phyloP scores from a whole-genome alignment of 2,888 invertebrate species.

The Pandemis cinnamomeana region DNA sequence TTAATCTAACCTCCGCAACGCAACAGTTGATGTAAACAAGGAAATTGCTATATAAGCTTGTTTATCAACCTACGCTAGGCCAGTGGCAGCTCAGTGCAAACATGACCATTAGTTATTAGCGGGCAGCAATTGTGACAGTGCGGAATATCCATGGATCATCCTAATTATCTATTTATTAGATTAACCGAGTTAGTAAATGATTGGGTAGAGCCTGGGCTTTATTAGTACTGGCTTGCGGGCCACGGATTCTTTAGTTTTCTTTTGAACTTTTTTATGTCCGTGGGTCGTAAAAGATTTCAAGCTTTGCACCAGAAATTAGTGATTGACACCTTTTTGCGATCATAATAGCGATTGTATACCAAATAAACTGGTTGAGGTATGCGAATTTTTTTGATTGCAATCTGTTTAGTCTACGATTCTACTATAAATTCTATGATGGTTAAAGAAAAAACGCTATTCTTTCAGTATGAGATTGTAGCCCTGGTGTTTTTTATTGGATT shows the following conservation, averaged over 20 bases:
- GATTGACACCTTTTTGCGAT: constrained; percentile 22
- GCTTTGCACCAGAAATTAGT: not conserved
- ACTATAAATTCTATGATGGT: not conserved
- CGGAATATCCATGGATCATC: constrained; percentile 18
- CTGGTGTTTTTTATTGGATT: not conserved
- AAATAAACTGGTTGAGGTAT: constrained; percentile 5
- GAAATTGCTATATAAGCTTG: constrained; percentile 36
- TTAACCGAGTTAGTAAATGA: not conserved
- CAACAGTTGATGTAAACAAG: constrained; percentile 25
- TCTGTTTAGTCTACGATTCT: constrained; percentile 33
- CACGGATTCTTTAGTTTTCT: not conserved
- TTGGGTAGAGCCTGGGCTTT: not conserved
- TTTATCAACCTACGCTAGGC: constrained; percentile 34
- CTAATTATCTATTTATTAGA: not conserved
- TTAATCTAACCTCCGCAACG: constrained; percentile 15
- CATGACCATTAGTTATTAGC: constrained; percentile 13
- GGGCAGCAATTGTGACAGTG: constrained; percentile 23
- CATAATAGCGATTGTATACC: constrained; percentile 16
- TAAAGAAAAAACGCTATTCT: not conserved
- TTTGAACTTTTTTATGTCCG: not conserved
- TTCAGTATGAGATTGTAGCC: not conserved
- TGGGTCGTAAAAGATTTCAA: not conserved
- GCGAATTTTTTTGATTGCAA: constrained; percentile 6
- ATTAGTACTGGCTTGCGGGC: not conserved
- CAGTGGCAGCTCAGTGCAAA: constrained; percentile 21